Base-by-base conservation (phyloP, 1,140 invertebrate species). In the Nilaparvata lugens region DNA sequence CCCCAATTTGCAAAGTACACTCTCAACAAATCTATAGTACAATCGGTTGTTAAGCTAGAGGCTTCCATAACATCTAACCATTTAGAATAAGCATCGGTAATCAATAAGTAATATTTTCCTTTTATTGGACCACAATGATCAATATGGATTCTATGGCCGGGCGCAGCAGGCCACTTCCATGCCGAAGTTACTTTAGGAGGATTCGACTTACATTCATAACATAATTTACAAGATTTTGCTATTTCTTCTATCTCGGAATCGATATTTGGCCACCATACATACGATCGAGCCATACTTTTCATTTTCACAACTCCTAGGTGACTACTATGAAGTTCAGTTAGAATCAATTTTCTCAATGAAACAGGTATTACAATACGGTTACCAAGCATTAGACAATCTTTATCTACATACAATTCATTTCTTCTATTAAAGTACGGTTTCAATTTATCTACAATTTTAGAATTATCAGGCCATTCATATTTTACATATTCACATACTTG, bases 211-310 rank as follows among this genome's bases (percentile, higher is more conserved):
- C 28, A 28, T 28, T 28, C 28, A 28, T 28, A 57, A 51, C 67
- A 68, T 19, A 21, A 7, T 11, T 45, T 24, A 51, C 62, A 69
- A 23, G 7, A 16, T 48, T 55, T 42, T 2, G 54, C 63, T 18
- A 45, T 52, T 53, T 52, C 21, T 52, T 69, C 62, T n/a, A 77
- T 72, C 0, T 73, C 67, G 14, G 28, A 24, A 60, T 77, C 69
- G 0, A 76, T 69, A 7, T 65, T 62, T n/a, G 69, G 70, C 70
- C 70, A 77, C 66, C 69, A 77, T 23, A 74, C 63, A 59, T 71
- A 67, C 23, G 43, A 65, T 23, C 72, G 25, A 4, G 74, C 75
- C 7, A 74, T 31, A 2, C 64, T 55, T 61, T 78, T 78, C 72
- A 75, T 78, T 11, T 42, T 21, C 31, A 51, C 35, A 11, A 66